Evolutionary conservation across 1,140 invertebrate genomes (phyloP), one percentile per base, ranked within the genome.

Genomic region (Cardiocondyla obscurior): DNA sequence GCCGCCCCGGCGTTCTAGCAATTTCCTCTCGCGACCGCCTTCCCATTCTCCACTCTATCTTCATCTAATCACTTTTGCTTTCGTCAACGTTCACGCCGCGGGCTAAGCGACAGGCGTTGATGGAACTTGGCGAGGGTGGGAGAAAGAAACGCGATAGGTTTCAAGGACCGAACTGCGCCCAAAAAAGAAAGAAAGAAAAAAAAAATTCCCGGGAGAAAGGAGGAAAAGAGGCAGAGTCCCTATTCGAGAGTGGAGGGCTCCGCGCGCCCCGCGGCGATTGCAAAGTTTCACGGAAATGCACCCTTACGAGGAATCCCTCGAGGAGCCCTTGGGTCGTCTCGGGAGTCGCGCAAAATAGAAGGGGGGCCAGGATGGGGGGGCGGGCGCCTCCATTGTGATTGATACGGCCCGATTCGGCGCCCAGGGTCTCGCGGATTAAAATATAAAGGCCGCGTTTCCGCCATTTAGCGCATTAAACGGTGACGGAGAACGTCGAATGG

Each of bases 181-280:
- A 69, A 76, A 70, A 33, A 22, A 19, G 60, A 7, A 42, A 74
- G n/a, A n/a, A 14, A 46, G 36, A 42, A 25, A 39, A 36, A 62
- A 36, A 22, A 36, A 39, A n/a, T n/a, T n/a, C n/a, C n/a, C 8
- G n/a, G 19, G 58, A 62, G 33, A 67, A 28, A 74, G 64, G 36
- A n/a, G 53, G 42, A 53, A n/a, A n/a, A 49, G 36, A 16, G 55
- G 10, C 10, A 36, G 62, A 83, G 55, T 28, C 44, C 60, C 33
- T 49, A 25, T 69, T 28, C n/a, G 25, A 57, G 60, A 3, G 57
- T 58, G 70, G 85, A 88, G 77, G 86, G 85, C 57, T 90, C 69
- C 82, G n/a, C 77, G 69, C 53, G 74, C 85, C 90, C 90, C 83
- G 58, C 70, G 90, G 91, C 89, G 83, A 77, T 81, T 64, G 72